Conservation (phyloP, 2,113 vertebrate genomes). For the Phyllostomus hastatus region DNA sequence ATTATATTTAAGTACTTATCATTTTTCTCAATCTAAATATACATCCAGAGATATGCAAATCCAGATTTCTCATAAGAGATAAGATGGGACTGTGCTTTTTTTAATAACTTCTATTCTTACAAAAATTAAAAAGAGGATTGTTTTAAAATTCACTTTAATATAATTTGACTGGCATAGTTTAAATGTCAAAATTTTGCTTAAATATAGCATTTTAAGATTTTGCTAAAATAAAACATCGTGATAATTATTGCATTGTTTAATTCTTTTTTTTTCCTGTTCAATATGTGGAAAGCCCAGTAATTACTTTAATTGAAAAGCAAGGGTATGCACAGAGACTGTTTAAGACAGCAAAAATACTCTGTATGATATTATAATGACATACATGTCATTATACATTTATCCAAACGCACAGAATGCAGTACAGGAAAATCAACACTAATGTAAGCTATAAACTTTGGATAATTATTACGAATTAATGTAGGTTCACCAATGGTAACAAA, state of each 20-base stretch:
- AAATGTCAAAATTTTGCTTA: not conserved
- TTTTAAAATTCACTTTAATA: not conserved
- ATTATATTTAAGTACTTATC: not conserved
- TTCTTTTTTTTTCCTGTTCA: not conserved
- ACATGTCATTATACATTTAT: not conserved
- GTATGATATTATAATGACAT: not conserved
- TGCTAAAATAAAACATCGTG: not conserved
- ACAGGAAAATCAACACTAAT: not conserved
- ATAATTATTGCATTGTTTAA: not conserved
- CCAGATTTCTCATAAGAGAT: not conserved
- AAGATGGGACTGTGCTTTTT: not conserved
- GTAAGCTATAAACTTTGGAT: not conserved
- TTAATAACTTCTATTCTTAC: not conserved
- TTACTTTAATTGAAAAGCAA: not conserved
- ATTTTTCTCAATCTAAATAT: not conserved
- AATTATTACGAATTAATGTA: not conserved
- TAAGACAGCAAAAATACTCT: not conserved
- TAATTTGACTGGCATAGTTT: not conserved
- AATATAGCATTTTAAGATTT: not conserved
- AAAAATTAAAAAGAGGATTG: not conserved
- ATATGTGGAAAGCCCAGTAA: not conserved
- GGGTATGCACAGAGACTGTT: not conserved
- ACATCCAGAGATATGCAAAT: not conserved
- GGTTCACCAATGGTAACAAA: not conserved
- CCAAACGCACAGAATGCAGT: not conserved